phyloP scores from a whole-genome alignment of 2,888 invertebrate genomes.

The Ornithoptera alexandrae region DNA sequence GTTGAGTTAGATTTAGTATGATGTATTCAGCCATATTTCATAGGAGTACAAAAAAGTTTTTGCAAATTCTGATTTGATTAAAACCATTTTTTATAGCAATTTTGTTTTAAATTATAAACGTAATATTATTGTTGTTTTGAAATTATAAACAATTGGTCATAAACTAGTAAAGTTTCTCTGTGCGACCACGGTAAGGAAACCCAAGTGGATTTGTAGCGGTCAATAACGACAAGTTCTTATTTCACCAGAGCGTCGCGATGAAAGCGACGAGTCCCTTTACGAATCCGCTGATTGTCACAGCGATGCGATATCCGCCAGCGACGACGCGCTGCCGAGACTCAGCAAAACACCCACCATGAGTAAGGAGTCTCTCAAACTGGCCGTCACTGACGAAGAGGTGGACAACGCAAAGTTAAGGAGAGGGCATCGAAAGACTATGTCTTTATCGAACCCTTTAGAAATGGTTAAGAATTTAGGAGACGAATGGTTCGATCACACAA shows the following conservation, averaged over 20 bases:
- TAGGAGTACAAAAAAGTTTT: background rate
- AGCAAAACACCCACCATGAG: slow-evolving; percentile 69
- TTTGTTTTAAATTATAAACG: too few species aligned
- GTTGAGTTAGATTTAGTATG: too few species aligned
- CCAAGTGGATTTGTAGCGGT: background rate
- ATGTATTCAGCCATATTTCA: slow-evolving; percentile 14
- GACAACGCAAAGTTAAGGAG: slow-evolving; percentile 58
- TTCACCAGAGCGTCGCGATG: slow-evolving; percentile 69
- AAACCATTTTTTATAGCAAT: too few species aligned
- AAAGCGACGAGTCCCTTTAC: slow-evolving; percentile 74
- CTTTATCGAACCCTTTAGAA: slow-evolving; percentile 72
- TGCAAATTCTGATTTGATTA: background rate
- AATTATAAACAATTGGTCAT: background rate
- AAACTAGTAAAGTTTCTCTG: background rate
- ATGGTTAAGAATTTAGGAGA: slow-evolving; percentile 72
- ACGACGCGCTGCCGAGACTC: slow-evolving; percentile 64
- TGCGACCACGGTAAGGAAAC: slow-evolving; percentile 35
- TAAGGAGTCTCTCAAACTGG: slow-evolving; percentile 72
- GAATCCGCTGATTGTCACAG: slow-evolving; percentile 75
- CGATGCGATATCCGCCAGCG: slow-evolving; percentile 70
- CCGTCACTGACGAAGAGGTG: slow-evolving; percentile 72
- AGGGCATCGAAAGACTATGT: slow-evolving; percentile 74
- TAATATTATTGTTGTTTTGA: too few species aligned
- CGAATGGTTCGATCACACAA: slow-evolving; percentile 69
- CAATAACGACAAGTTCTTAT: slow-evolving; percentile 18